Percentiles rank a stretch among this genome's conserved stretches.
These are phyloP conservation scores for Caenorhabditis drosophilae DNA, from an alignment of 2,888 invertebrate genomes.

Conservation along the genomic window DNA sequence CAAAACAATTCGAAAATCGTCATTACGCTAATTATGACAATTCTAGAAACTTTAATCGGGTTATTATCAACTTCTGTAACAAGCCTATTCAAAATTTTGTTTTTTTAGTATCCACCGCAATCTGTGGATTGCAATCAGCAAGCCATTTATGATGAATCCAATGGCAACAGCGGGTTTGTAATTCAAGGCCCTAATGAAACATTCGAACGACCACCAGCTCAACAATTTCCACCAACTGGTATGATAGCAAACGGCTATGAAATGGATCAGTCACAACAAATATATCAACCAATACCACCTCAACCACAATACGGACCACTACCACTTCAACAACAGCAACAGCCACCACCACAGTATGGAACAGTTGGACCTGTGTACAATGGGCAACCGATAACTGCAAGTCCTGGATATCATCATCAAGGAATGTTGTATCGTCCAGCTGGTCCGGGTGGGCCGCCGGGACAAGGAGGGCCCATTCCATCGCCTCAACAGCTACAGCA, in stretches of 20 bases:
- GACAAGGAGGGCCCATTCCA: neutral
- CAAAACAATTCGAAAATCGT: too few species aligned
- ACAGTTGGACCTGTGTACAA: neutral
- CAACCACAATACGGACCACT: constrained; percentile 4
- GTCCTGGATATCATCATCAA: neutral
- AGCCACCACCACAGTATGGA: constrained; percentile 2
- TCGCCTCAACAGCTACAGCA: neutral
- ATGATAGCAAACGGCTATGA: neutral
- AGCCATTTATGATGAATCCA: constrained; percentile 6
- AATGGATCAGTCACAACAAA: neutral
- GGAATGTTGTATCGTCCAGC: neutral
- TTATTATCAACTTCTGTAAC: neutral
- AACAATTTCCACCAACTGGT: neutral
- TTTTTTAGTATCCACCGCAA: neutral
- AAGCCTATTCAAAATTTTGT: too few species aligned
- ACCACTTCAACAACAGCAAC: neutral
- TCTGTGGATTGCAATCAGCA: too few species aligned
- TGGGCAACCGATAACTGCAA: neutral
- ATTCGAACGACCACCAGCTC: constrained; percentile 16
- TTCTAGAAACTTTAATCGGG: neutral
- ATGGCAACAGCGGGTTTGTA: constrained; percentile 4
- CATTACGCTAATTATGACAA: neutral
- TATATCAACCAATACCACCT: neutral
- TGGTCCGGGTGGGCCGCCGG: neutral
- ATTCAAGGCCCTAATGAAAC: constrained; percentile 26